Evolutionary conservation across 37 sponge, comb jelly and placozoan species (phyloP).

Genomic region (Bolinopsis microptera): DNA sequence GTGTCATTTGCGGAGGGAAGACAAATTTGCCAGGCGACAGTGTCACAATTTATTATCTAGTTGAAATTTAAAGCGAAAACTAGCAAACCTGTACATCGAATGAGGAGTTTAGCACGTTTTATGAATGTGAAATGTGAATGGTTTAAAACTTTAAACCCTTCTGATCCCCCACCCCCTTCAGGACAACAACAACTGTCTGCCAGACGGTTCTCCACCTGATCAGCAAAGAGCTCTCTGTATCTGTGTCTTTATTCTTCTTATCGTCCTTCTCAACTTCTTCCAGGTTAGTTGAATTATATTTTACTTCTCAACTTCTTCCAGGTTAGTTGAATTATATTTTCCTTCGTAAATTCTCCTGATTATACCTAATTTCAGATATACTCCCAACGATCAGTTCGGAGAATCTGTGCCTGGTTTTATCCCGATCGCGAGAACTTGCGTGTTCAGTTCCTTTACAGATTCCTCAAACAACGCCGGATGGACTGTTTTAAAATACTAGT

Average conservation of each 20-base stretch:
- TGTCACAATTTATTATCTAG: too few relatives aligned
- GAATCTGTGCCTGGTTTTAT: slow-evolving; percentile 10
- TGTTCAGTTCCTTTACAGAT: slow-evolving; percentile 23
- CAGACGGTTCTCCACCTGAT: slow-evolving; percentile 12
- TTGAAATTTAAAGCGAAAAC: too few relatives aligned
- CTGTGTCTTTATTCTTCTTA: background rate
- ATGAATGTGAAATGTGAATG: too few relatives aligned
- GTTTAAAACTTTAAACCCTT: too few relatives aligned
- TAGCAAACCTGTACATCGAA: too few relatives aligned
- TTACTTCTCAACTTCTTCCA: background rate
- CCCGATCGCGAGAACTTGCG: slow-evolving; percentile 17
- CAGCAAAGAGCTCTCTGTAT: background rate
- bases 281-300: background rate
- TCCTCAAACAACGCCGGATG: slow-evolving; percentile 45
- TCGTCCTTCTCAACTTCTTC: background rate
- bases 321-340: background rate
- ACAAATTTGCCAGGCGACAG: too few relatives aligned
- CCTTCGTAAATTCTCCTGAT: background rate
- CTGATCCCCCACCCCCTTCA: too few relatives aligned
- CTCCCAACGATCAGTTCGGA: slow-evolving; percentile 12
- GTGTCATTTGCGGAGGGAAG: too few relatives aligned
- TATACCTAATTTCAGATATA: background rate
- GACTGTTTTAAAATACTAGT: background rate
- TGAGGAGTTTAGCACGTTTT: too few relatives aligned
- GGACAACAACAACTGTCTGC: slow-evolving; percentile 49